Base-by-base conservation (phyloP, 2,797 vertebrate genomes). In the Phoxinus dragarum region DNA sequence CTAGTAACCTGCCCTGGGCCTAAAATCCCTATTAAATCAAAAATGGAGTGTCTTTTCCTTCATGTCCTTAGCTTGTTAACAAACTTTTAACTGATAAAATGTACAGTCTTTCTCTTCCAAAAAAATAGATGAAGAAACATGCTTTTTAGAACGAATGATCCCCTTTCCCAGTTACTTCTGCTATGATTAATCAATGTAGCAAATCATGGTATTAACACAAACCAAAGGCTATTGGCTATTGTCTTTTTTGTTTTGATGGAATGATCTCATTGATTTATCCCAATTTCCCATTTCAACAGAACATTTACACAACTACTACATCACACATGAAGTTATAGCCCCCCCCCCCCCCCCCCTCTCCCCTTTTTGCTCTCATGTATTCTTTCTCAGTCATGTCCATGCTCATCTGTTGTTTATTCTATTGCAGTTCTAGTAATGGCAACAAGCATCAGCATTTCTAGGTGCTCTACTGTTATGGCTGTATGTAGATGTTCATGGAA, bases 401-500 rank as follows among this genome's bases (percentile, higher is more conserved):
- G 17, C 10, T 7, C 38, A 23, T 82, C n/a, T 36, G 40, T 64
- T 47, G 54, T 47, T n/a, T 64, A 19, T 82, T 64, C 31, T 52
- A 3, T 76, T 84, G 72, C 23, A 52, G 14, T n/a, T 81, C 3
- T 31, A 31, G 44, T 31, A 11, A 16, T 34, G 34, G 67, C 21
- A 27, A 47, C 72, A 14, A 67, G 59, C 23, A 40, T 76, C 44
- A 40, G 21, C 64, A 66, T 52, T 38, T 40, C 76, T n/a, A 72
- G 54, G 54, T 72, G 47, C 59, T 85, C 4, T n/a, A 17, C 72
- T 66, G 64, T 36, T 76, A 47, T 76, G 72, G 54, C 67, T 52
- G 8, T 69, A 44, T 76, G 42, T 54, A 64, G 68, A 78, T 84
- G 78, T 52, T 71, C 81, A 77, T 81, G 72, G 66, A 84, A 76